phyloP scores from a whole-genome alignment of 1,140 invertebrate genomes.

The Lepidurus arcticus region DNA sequence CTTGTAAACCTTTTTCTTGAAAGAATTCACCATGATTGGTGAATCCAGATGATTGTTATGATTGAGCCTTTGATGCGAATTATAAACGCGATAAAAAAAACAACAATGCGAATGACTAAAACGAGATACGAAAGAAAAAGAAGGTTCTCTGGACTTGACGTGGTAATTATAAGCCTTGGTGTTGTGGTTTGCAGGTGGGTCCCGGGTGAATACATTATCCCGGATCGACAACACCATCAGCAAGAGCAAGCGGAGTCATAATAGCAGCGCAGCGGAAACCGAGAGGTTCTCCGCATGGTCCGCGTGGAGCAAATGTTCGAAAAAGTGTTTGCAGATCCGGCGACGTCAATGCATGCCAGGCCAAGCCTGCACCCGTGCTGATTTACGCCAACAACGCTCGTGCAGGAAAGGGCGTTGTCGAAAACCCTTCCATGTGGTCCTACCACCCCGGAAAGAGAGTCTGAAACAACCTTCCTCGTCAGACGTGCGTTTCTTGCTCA shows the following conservation, averaged over 20 bases:
- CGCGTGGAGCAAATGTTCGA: constrained; percentile 24
- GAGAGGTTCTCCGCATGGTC: neutral
- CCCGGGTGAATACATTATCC: neutral
- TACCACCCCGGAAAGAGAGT: constrained; percentile 28
- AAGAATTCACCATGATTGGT: neutral
- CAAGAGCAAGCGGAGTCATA: constrained; percentile 17
- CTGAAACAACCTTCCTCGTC: constrained; percentile 32
- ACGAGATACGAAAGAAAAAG: neutral
- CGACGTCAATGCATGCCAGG: neutral
- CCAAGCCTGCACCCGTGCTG: neutral
- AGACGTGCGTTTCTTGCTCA: constrained; percentile 42
- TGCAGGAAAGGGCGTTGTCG: constrained; percentile 37
- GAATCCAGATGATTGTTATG: neutral
- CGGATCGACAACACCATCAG: neutral
- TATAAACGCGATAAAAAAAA: neutral
- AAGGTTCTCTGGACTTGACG: constrained; percentile 12
- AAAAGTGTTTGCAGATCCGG: constrained; percentile 23
- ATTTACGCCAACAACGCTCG: constrained; percentile 27
- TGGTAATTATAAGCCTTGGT: constrained; percentile 1
- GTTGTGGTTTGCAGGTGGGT: neutral
- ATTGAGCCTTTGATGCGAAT: neutral
- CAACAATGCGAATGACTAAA: neutral
- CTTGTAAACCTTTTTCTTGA: neutral
- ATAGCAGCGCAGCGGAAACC: neutral
- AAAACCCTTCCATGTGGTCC: constrained; percentile 27